Evolutionary conservation across 2,888 invertebrate species (phyloP), one percentile per base, ranked within the genome.

Genomic region (Caenorhabditis macrosperma): DNA sequence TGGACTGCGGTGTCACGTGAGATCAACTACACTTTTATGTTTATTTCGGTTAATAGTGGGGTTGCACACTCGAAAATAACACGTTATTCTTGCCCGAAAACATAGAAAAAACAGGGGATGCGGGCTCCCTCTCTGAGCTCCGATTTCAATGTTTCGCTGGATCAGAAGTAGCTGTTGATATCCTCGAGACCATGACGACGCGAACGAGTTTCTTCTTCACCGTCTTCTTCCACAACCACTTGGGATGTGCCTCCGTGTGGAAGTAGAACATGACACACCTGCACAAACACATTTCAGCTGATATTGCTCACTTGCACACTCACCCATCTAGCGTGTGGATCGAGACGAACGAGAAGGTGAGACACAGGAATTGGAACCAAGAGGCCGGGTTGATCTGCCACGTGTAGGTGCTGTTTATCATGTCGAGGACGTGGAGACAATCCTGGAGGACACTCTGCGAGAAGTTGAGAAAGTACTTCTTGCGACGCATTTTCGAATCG

Each of bases 381-480:
- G 44, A n/a, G 0, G 63, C 55, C 12, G 72, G 63, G 20, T 26
- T 22, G 7, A 72, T 24, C n/a, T 48, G 46, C 46, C 63, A 63
- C 20, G 72, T 72, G 48, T 72, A 72, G 10, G 72, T 72, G n/a
- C 72, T 72, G 28, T 72, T 72, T 15, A 72, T 72, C 72, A 72
- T 72, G 48, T 72, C 72, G 15, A 72, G 44, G 9, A 72, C 72
- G 35, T 72, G 72, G 7, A 72, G 72, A 64, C 54, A 72, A 28
- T 72, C 72, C 38, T 72, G 72, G 10, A 72, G 46, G 1, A 72
- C 72, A 57, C 61, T 64, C 28, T 72, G 72, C 35, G 28, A 72
- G 26, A 52, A 72, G 46, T 63, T 63, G 15, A 64, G n/a, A 1
- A 72, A 46, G 20, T 72, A 72, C 20, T 63, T 63, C 15, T 72